These are phyloP conservation scores for Hippocampus guttulatus DNA, from an alignment of 2,113 vertebrate genomes.

Conservation along the genomic window DNA sequence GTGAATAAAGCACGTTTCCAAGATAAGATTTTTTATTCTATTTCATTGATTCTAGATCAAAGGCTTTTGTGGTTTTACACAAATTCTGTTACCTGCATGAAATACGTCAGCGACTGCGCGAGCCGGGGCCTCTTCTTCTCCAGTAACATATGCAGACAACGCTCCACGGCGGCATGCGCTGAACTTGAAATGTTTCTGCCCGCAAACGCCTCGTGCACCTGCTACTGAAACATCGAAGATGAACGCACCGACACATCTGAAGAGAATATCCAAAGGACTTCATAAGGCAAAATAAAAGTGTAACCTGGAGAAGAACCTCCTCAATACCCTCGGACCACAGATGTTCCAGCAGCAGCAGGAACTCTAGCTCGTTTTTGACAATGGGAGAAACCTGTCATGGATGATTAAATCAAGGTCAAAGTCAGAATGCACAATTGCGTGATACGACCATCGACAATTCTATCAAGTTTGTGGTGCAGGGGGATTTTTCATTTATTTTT, in stretches of 20 bases:
- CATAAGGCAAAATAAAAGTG: background rate
- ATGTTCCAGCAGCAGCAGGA: slow-evolving; percentile 86
- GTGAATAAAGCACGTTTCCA: too few relatives aligned
- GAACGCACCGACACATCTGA: background rate
- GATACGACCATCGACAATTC: background rate
- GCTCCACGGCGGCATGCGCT: slow-evolving; percentile 59
- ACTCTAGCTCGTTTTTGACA: slow-evolving; percentile 80
- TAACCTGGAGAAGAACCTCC: slow-evolving; percentile 76
- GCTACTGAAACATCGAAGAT: slow-evolving; percentile 64
- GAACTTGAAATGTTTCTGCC: slow-evolving; percentile 29
- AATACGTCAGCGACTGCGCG: slow-evolving; percentile 76
- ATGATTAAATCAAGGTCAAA: background rate
- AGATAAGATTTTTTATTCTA: too few relatives aligned
- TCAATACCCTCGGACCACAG: slow-evolving; percentile 74
- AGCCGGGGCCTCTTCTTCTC: slow-evolving; percentile 71
- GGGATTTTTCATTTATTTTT: too few relatives aligned
- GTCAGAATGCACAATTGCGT: background rate
- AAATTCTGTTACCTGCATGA: slow-evolving; percentile 69
- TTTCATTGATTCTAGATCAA: too few relatives aligned
- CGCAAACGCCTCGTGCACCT: slow-evolving; percentile 77
- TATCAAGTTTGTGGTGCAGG: too few relatives aligned
- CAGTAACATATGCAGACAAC: slow-evolving; percentile 76
- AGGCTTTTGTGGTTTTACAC: background rate
- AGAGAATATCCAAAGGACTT: background rate
- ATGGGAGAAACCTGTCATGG: slow-evolving; percentile 55